phyloP scores from a whole-genome alignment of 2,888 invertebrate genomes.

The Bembecia ichneumoniformis region DNA sequence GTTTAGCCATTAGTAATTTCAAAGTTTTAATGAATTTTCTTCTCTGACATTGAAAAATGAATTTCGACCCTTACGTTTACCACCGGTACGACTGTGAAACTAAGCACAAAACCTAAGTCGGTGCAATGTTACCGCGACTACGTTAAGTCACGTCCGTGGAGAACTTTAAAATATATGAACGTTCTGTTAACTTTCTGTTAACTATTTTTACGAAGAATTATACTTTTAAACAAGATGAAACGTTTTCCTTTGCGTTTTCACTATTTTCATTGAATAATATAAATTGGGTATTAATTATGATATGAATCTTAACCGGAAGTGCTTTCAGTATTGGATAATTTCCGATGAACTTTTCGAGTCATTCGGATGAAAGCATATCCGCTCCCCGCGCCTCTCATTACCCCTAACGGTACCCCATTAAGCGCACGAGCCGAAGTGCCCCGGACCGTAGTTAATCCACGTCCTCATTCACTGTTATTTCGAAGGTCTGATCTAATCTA shows the following conservation, averaged over 20 bases:
- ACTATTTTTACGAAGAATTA: background rate
- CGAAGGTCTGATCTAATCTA: constrained; percentile 73
- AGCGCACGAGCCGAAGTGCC: constrained; percentile 67
- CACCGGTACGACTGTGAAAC: constrained; percentile 26
- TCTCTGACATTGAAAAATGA: constrained; percentile 71
- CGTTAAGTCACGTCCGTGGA: background rate
- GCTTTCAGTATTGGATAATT: constrained; percentile 12
- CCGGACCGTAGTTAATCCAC: constrained; percentile 73
- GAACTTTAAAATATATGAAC: too few species aligned
- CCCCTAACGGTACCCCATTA: constrained; percentile 68
- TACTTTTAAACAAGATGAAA: constrained; percentile 1
- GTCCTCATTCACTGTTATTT: constrained; percentile 73
- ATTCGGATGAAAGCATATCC: constrained; percentile 30
- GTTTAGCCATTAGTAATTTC: constrained; percentile 71
- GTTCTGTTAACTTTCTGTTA: background rate
- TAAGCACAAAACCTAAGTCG: constrained; percentile 31
- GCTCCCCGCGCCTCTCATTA: constrained; percentile 59
- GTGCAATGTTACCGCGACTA: constrained; percentile 26
- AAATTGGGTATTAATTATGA: background rate
- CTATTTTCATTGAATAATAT: too few species aligned
- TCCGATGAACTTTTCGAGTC: constrained; percentile 27
- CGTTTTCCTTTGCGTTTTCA: background rate
- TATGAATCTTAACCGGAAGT: background rate
- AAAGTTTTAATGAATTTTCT: constrained; percentile 72
- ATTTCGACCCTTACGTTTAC: constrained; percentile 53